Evolutionary conservation across 92 coral and sea anemone species (phyloP).

Genomic region (Phenganax marumi): DNA sequence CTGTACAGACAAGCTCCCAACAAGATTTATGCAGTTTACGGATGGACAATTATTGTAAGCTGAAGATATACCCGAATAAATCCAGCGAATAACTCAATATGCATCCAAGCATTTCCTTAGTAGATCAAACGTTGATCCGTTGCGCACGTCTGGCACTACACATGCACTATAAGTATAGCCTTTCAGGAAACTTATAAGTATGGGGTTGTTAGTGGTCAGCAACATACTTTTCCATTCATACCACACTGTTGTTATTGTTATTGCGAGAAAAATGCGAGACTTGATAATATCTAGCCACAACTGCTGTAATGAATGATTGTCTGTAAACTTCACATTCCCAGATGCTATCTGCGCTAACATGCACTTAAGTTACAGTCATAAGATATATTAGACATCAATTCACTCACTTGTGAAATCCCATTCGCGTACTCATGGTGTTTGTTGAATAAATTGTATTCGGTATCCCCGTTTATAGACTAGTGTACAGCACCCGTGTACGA

Average conservation of each 20-base stretch:
- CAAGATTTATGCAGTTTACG: slow-evolving; percentile 19
- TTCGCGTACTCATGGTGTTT: slow-evolving; percentile 1
- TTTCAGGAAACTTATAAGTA: too few species aligned
- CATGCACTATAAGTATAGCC: too few species aligned
- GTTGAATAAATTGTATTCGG: neutral
- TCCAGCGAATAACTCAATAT: neutral
- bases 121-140: too few species aligned
- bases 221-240: neutral
- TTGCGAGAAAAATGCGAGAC: neutral
- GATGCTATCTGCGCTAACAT: neutral
- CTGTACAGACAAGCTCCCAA: neutral
- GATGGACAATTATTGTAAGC: neutral
- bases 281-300: neutral
- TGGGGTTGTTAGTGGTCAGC: too few species aligned
- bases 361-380: neutral
- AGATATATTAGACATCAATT: neutral
- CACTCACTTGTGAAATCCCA: slow-evolving; percentile 26
- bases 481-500: neutral
- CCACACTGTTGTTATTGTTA: neutral
- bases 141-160: too few species aligned
- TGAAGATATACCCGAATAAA: too few species aligned
- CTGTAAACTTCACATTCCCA: slow-evolving; percentile 1
- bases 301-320: neutral
- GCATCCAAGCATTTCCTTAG: too few species aligned
- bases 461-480: neutral